These are phyloP conservation scores for Tiphia femorata DNA, from an alignment of 2,888 invertebrate genomes.

Conservation along the genomic window DNA sequence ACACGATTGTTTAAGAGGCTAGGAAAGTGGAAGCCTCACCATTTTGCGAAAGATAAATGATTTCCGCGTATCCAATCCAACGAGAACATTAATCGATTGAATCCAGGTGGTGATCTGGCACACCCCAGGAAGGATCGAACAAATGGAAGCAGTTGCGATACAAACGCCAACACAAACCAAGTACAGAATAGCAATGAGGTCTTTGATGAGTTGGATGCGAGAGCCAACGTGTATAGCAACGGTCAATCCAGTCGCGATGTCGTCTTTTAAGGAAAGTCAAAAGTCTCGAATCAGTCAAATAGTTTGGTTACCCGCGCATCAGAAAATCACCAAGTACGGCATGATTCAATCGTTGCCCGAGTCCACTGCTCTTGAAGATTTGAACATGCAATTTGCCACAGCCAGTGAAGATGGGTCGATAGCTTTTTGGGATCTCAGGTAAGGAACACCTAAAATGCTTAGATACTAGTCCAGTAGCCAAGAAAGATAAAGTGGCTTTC, in stretches of 20 bases:
- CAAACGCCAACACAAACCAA: conserved; percentile 75
- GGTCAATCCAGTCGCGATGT: conserved; percentile 75
- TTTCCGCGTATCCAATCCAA: too few species aligned
- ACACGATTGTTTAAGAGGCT: too few species aligned
- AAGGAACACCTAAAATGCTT: too few species aligned
- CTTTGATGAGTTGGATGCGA: conserved; percentile 80
- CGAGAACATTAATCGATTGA: too few species aligned
- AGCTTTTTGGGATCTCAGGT: conserved; percentile 80
- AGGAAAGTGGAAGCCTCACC: too few species aligned
- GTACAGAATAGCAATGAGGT: conserved; percentile 74
- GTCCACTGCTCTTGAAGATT: conserved; percentile 58
- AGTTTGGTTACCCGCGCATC: conserved; percentile 77
- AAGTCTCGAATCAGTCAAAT: conserved; percentile 76
- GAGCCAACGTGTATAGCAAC: conserved; percentile 72
- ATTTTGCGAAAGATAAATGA: too few species aligned
- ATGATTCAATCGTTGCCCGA: conserved; percentile 67
- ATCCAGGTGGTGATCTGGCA: conserved; percentile 78
- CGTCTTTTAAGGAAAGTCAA: conserved; percentile 76
- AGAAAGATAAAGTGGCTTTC: too few species aligned
- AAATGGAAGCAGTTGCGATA: conserved; percentile 75
- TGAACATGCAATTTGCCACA: conserved; percentile 76
- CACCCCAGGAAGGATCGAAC: conserved; percentile 74
- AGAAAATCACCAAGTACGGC: conserved; percentile 74
- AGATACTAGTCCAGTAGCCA: too few species aligned
- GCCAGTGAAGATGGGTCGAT: conserved; percentile 78